phyloP scores from a whole-genome alignment of 2,888 invertebrate species.

The Pelosia muscerda region DNA sequence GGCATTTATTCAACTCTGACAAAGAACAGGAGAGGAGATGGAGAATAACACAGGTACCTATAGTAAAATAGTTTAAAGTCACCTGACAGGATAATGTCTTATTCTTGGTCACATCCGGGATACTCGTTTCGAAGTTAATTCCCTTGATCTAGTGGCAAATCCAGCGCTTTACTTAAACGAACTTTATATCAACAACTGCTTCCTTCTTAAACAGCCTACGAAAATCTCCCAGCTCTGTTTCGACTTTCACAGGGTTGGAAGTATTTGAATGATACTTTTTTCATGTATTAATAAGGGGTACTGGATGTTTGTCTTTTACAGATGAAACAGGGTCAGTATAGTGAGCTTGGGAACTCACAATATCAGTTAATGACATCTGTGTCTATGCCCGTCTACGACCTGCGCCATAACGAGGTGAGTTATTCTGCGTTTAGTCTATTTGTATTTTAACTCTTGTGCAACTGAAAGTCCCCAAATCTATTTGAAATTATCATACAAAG shows the following conservation, averaged over 20 bases:
- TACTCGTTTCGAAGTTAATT: neutral
- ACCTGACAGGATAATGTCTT: no score
- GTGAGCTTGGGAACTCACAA: slow-evolving; percentile 87
- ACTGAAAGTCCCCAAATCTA: slow-evolving; percentile 48
- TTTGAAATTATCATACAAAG: slow-evolving; percentile 32
- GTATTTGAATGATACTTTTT: neutral
- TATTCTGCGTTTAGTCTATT: slow-evolving; percentile 33
- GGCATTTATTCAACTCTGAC: slow-evolving; percentile 87
- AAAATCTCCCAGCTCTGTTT: neutral
- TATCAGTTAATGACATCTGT: slow-evolving; percentile 97
- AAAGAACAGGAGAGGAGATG: slow-evolving; percentile 89
- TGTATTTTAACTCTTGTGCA: slow-evolving; percentile 29
- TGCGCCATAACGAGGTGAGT: slow-evolving; percentile 93
- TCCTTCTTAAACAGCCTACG: neutral
- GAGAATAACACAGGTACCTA: slow-evolving; percentile 78
- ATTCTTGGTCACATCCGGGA: no score
- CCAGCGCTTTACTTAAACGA: neutral
- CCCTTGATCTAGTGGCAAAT: neutral
- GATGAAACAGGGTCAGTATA: slow-evolving; percentile 88
- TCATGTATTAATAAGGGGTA: neutral
- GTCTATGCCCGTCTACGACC: slow-evolving; percentile 97
- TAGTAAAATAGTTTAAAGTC: no score
- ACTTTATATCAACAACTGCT: neutral
- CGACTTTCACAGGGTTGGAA: neutral
- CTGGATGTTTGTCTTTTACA: slow-evolving; percentile 54